Percentiles rank a stretch among this genome's conserved stretches.
These are phyloP conservation scores for Hydrolagus affinis DNA, from an alignment of 2,113 vertebrate species.

Conservation along the genomic window DNA sequence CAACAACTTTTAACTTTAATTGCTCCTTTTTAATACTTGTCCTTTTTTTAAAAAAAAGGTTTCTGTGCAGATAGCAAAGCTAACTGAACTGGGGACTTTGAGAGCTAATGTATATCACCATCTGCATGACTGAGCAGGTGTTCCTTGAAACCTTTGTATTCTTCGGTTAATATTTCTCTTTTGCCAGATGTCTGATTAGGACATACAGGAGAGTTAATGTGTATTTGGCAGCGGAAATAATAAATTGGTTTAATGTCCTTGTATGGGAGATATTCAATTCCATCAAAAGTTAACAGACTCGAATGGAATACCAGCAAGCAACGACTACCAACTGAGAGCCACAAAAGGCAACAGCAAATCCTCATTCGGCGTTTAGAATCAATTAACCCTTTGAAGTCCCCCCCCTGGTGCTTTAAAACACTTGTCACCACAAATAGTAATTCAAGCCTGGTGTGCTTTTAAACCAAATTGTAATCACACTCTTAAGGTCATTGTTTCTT, in stretches of 20 bases:
- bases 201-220: not conserved
- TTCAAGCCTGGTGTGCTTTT: not conserved
- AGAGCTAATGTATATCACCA: not conserved
- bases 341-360: not conserved
- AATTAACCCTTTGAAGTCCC: not conserved
- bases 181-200: not conserved
- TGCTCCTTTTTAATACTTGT: not conserved
- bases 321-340: not conserved
- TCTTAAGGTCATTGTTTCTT: no score
- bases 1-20: not conserved
- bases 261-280: not conserved
- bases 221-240: not conserved
- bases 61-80: not conserved
- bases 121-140: not conserved
- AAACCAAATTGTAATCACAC: not conserved
- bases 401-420: not conserved
- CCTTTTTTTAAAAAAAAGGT: not conserved
- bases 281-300: not conserved
- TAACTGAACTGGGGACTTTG: not conserved
- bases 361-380: not conserved
- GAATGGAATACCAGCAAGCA: not conserved
- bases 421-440: not conserved
- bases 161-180: slow-evolving; percentile 1
- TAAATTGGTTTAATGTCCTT: not conserved
- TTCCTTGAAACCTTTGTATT: not conserved